A percentile compares a stretch with the other conserved stretches of the same genome.
phyloP scores from a whole-genome alignment of 2,888 invertebrate genomes.

The Drosophila maculinotata region DNA sequence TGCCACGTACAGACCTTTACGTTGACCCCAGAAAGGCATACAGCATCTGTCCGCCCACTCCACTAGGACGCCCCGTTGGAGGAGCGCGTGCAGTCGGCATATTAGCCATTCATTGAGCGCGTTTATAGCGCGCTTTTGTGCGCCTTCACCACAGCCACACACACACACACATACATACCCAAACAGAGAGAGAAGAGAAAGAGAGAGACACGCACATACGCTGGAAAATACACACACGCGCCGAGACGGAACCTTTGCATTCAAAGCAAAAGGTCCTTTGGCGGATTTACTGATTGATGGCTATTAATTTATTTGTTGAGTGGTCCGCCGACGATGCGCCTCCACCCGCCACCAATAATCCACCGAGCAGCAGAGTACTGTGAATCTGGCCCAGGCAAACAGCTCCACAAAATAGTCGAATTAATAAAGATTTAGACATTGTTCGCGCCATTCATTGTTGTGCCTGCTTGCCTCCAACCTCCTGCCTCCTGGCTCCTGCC shows the following conservation, averaged over 20 bases:
- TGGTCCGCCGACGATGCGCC: slow-evolving; percentile 38
- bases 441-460: slow-evolving; percentile 73
- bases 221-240: slow-evolving; percentile 2
- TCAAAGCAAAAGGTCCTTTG: slow-evolving; percentile 77
- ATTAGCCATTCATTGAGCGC: slow-evolving; percentile 77
- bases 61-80: not conserved
- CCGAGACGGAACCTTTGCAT: slow-evolving; percentile 60
- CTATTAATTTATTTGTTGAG: slow-evolving; percentile 81
- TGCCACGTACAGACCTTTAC: slow-evolving; percentile 49
- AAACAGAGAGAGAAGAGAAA: not conserved
- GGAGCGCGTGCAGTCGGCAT: slow-evolving; percentile 68
- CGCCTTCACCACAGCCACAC: slow-evolving; percentile 27
- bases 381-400: slow-evolving; percentile 35
- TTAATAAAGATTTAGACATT: slow-evolving; percentile 81
- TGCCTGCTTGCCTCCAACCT: slow-evolving; percentile 6
- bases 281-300: slow-evolving; percentile 81
- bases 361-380: not conserved
- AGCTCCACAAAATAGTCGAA: slow-evolving; percentile 73
- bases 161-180: slow-evolving; percentile 1
- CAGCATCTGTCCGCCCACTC: not conserved
- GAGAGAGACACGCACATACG: not conserved
- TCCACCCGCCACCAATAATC: not conserved
- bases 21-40: slow-evolving; percentile 38
- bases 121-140: slow-evolving; percentile 76
- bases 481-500: not conserved